These are phyloP conservation scores for Pharmacophagus antenor DNA, from an alignment of 2,888 invertebrate genomes.

Conservation along the genomic window DNA sequence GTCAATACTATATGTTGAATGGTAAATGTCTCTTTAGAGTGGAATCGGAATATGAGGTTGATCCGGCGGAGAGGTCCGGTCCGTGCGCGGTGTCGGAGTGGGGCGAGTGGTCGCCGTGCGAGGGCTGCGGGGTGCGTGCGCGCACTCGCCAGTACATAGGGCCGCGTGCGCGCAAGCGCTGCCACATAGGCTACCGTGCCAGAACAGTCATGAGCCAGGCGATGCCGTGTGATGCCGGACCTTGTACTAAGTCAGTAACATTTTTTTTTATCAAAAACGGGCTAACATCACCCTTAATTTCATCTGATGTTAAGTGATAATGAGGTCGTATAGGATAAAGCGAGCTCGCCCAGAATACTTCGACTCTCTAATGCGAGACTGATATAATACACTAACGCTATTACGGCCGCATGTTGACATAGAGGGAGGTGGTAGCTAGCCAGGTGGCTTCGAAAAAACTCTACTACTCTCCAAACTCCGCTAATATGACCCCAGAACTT, in stretches of 20 bases:
- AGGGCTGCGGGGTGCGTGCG: conserved; percentile 85
- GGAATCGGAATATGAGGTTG: conserved; percentile 71
- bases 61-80: conserved; percentile 60
- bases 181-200: conserved; percentile 72
- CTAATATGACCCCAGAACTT: too few species aligned
- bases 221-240: conserved; percentile 68
- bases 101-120: conserved; percentile 89
- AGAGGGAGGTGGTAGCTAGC: too few species aligned
- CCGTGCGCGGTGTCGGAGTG: conserved; percentile 87
- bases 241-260: conserved; percentile 55
- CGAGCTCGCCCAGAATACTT: too few species aligned
- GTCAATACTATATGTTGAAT: not conserved
- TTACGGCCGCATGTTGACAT: too few species aligned
- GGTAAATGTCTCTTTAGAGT: conserved; percentile 46
- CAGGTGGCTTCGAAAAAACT: too few species aligned
- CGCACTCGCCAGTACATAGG: conserved; percentile 85
- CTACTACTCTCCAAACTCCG: too few species aligned
- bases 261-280: not conserved
- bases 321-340: too few species aligned
- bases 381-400: too few species aligned
- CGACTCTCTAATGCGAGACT: too few species aligned
- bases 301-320: too few species aligned
- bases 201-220: conserved; percentile 67
- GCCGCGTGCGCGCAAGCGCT: conserved; percentile 83
- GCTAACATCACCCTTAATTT: too few species aligned